Evolutionary conservation across 1,140 invertebrate genomes (phyloP).

Genomic region (Drosophila lacertosa): DNA sequence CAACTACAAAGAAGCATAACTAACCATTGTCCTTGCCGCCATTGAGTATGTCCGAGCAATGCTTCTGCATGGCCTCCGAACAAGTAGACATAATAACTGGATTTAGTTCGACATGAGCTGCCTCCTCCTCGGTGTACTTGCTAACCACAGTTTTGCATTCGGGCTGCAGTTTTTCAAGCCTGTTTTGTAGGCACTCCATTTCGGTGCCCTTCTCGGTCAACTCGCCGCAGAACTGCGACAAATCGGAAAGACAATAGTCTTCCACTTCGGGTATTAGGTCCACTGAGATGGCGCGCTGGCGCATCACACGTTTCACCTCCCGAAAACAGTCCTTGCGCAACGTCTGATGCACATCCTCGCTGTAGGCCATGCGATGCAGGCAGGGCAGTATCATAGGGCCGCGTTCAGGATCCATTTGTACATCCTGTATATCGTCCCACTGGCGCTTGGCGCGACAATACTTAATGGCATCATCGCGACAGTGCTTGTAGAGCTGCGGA

Average conservation of each 20-base stretch:
- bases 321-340: conserved; percentile 87
- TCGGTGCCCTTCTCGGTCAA: conserved; percentile 93
- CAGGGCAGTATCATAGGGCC: conserved; percentile 95
- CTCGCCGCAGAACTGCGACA: conserved; percentile 92
- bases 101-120: conserved; percentile 93
- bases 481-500: conserved; percentile 93
- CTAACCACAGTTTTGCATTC: conserved; percentile 86
- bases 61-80: conserved; percentile 91
- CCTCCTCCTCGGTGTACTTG: conserved; percentile 96
- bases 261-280: conserved; percentile 97
- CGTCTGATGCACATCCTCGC: conserved; percentile 88
- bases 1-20: neutral
- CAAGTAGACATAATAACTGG: conserved; percentile 93
- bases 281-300: conserved; percentile 94
- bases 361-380: conserved; percentile 94
- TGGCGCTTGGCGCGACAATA: conserved; percentile 92
- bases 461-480: conserved; percentile 92
- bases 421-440: conserved; percentile 89
- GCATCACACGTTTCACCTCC: conserved; percentile 96
- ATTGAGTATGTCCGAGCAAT: conserved; percentile 90
- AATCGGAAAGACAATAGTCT: conserved; percentile 93
- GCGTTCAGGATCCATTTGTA: conserved; percentile 88
- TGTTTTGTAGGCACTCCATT: conserved; percentile 96
- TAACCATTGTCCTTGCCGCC: conserved; percentile 89
- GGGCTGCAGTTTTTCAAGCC: conserved; percentile 88